Percentiles rank a stretch among this genome's conserved stretches.
phyloP scores from a whole-genome alignment of 2,888 invertebrate genomes.

The Aethes cnicana region DNA sequence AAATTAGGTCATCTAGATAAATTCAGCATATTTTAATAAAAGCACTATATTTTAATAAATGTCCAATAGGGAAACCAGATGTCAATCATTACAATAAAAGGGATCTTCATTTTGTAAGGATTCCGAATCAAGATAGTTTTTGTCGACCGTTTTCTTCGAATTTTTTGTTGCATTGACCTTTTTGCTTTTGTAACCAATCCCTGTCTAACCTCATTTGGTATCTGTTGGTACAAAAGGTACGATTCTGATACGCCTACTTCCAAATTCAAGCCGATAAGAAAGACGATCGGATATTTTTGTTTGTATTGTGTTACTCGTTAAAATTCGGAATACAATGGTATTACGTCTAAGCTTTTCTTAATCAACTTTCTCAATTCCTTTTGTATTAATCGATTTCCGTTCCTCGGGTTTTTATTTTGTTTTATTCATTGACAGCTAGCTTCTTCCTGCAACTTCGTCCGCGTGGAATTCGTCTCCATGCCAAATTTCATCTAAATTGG shows the following conservation, averaged over 20 bases:
- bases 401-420: too few species aligned
- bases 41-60: too few species aligned
- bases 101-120: neutral
- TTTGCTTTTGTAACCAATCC: neutral
- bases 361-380: neutral
- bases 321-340: neutral
- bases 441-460: too few species aligned
- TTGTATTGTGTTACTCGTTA: neutral
- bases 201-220: constrained; percentile 12
- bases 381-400: neutral
- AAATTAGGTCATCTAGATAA: too few species aligned
- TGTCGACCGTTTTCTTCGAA: constrained; percentile 8
- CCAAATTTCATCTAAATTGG: too few species aligned
- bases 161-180: constrained; percentile 11
- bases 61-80: too few species aligned
- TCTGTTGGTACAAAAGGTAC: constrained; percentile 3
- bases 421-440: too few species aligned
- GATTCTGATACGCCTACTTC: constrained; percentile 5
- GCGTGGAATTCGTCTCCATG: too few species aligned
- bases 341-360: neutral
- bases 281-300: neutral
- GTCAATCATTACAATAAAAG: constrained; percentile 1
- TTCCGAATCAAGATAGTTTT: neutral
- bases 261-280: constrained; percentile 3
- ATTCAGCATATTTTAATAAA: too few species aligned